Percentiles rank a stretch among this genome's conserved stretches.
These are phyloP conservation scores for Lepilemur ruficaudatus DNA, from an alignment of 2,797 vertebrate genomes.

Conservation along the genomic window DNA sequence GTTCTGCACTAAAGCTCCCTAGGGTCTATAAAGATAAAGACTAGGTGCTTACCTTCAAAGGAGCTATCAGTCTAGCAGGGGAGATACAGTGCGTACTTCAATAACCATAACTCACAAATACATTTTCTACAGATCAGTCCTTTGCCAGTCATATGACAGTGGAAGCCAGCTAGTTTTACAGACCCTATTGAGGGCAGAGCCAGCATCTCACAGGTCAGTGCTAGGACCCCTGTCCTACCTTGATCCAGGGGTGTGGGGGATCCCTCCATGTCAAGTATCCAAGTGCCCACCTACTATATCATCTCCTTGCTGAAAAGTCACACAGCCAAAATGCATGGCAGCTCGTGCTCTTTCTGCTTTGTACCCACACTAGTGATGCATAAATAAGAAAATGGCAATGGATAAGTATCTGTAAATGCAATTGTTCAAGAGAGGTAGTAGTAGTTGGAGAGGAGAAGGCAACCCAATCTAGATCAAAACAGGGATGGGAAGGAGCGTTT, in stretches of 20 bases:
- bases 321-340: background rate
- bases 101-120: background rate
- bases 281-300: too few species aligned
- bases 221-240: background rate
- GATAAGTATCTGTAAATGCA: background rate
- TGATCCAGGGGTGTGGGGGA: background rate
- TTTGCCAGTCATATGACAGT: rapidly evolving
- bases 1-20: background rate
- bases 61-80: background rate
- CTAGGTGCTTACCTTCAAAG: background rate
- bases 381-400: background rate
- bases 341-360: background rate
- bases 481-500: background rate
- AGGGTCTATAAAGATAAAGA: background rate
- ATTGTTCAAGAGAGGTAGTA: background rate
- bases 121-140: background rate
- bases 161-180: background rate
- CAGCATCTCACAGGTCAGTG: background rate
- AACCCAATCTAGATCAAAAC: background rate
- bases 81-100: background rate
- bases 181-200: background rate
- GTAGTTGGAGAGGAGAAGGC: background rate
- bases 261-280: background rate
- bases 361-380: background rate
- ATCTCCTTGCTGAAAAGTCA: background rate